A percentile compares a stretch with the other conserved stretches of the same genome.
These are phyloP conservation scores for Trimorus sp. DNA, from an alignment of 2,888 invertebrate species.

Conservation along the genomic window DNA sequence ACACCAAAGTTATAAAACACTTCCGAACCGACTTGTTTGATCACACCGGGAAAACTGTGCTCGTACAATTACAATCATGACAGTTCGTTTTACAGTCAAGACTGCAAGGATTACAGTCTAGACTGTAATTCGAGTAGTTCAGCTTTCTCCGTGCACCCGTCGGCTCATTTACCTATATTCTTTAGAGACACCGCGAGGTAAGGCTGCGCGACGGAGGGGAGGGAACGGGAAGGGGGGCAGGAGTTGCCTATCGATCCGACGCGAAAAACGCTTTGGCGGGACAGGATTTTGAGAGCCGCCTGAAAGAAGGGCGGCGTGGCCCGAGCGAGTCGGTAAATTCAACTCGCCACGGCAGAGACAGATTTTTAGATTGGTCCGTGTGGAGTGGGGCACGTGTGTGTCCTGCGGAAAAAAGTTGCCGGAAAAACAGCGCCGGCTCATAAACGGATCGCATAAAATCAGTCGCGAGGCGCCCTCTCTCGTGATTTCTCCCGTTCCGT, in stretches of 20 bases:
- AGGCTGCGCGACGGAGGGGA: constrained; percentile 4
- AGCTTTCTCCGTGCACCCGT: not conserved
- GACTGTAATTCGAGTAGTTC: no score
- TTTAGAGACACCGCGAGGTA: constrained; percentile 1
- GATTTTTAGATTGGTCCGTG: constrained; percentile 70
- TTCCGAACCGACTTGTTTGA: no score
- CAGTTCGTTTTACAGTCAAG: no score
- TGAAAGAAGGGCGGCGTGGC: constrained; percentile 35
- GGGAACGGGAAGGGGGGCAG: constrained; percentile 53
- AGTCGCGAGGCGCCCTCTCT: constrained; percentile 45
- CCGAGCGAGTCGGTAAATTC: constrained; percentile 61
- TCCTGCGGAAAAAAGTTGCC: constrained; percentile 63
- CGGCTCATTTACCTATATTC: constrained; percentile 53
- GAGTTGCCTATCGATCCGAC: constrained; percentile 62
- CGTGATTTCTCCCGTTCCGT: constrained; percentile 40
- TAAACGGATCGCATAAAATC: constrained; percentile 51
- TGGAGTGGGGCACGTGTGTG: constrained; percentile 68
- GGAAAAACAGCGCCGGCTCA: constrained; percentile 1
- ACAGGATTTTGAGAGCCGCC: constrained; percentile 59
- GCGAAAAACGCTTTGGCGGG: constrained; percentile 65
- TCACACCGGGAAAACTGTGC: no score
- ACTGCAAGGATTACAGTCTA: no score
- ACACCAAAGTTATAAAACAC: no score
- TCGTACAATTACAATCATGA: no score
- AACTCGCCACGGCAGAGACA: constrained; percentile 64